Evolutionary conservation across 2,113 vertebrate genomes (phyloP).

Genomic region (Bubalus kerabau): DNA sequence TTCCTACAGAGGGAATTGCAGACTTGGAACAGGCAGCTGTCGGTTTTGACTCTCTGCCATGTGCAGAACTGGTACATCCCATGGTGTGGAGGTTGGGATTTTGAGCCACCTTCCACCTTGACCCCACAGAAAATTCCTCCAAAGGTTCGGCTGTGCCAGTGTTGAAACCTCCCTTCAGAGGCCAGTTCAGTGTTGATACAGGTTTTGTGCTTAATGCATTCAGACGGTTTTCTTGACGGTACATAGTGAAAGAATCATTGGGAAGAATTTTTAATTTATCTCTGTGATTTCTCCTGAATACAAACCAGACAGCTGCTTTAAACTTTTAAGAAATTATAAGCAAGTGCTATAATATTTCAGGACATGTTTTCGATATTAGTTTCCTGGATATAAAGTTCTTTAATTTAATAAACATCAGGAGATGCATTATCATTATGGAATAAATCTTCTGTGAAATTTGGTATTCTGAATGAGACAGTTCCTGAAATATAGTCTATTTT

Average conservation of each 20-base stretch:
- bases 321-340: conserved; percentile 13
- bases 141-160: neutral
- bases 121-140: neutral
- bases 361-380: neutral
- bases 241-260: neutral
- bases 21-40: conserved; percentile 31
- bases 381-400: conserved; percentile 39
- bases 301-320: conserved; percentile 12
- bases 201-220: neutral
- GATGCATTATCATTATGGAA: conserved; percentile 47
- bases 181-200: neutral
- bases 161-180: neutral
- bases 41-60: conserved; percentile 1
- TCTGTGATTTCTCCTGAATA: neutral
- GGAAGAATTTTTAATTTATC: conserved; percentile 25
- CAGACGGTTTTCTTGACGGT: neutral
- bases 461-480: conserved; percentile 41
- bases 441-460: conserved; percentile 66
- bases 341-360: conserved; percentile 29
- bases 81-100: neutral
- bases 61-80: neutral
- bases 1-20: conserved; percentile 12
- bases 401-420: conserved; percentile 55
- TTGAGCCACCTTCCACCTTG: neutral
- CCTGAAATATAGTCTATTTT: conserved; percentile 14